phyloP scores from a whole-genome alignment of 2,797 vertebrate genomes.

The Xenentodon cancila region DNA sequence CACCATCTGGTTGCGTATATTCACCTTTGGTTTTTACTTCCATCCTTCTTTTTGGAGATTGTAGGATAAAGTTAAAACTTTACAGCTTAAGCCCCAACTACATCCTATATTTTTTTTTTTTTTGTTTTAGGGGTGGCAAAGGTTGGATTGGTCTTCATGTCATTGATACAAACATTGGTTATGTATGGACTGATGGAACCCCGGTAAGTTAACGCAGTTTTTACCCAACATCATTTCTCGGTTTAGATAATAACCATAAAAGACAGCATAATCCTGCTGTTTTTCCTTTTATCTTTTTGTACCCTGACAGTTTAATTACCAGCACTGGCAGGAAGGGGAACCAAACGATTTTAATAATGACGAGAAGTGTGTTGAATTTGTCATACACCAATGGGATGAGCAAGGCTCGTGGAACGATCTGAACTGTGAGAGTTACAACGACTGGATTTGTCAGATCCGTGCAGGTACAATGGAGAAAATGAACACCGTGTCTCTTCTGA shows the following conservation, averaged over 20 bases:
- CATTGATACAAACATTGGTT: slow-evolving; percentile 84
- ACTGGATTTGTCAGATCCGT: slow-evolving; percentile 92
- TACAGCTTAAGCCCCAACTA: no score
- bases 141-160: slow-evolving; percentile 91
- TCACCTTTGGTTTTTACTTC: no score
- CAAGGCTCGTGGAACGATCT: slow-evolving; percentile 87
- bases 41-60: no score
- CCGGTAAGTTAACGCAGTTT: slow-evolving; percentile 81
- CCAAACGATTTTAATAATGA: slow-evolving; percentile 91
- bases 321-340: slow-evolving; percentile 90
- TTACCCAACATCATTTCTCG: neutral
- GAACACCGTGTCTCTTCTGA: neutral
- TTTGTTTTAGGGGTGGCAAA: slow-evolving; percentile 48
- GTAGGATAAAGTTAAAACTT: no score
- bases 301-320: slow-evolving; percentile 84
- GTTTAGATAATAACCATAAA: neutral
- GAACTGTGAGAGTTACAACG: slow-evolving; percentile 85
- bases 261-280: neutral
- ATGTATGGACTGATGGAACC: slow-evolving; percentile 89
- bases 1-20: no score
- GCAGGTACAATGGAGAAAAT: slow-evolving; percentile 82
- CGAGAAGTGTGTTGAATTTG: slow-evolving; percentile 87
- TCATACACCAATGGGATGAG: slow-evolving; percentile 49
- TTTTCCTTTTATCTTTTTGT: neutral
- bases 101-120: neutral